Percentiles rank a stretch among this genome's conserved stretches.
Conservation (phyloP, 2,888 invertebrate species). For the Nasonovia ribisnigri region DNA sequence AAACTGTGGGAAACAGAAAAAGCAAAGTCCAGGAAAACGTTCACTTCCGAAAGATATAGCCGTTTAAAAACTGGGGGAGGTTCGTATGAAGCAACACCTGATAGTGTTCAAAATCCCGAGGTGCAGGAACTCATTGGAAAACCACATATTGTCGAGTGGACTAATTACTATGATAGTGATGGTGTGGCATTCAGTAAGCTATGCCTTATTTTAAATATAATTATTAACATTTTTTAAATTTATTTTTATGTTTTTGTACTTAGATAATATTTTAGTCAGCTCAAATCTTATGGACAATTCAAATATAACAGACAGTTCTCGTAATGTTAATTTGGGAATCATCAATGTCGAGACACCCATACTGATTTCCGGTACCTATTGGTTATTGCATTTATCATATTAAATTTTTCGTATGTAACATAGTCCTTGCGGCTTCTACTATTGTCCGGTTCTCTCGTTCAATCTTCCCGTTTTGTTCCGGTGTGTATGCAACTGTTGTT, state of each 20-base stretch:
- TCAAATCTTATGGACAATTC: not conserved
- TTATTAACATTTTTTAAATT: not conserved
- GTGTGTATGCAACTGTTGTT: too few species aligned
- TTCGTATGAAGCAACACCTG: not conserved
- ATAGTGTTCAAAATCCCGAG: not conserved
- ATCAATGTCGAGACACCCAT: not conserved
- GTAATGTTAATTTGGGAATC: not conserved
- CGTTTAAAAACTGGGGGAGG: constrained; percentile 2
- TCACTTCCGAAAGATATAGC: not conserved
- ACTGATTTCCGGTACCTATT: not conserved
- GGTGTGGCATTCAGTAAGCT: not conserved
- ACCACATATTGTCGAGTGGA: not conserved
- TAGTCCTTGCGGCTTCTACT: too few species aligned
- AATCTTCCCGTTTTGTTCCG: too few species aligned
- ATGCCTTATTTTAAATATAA: not conserved
- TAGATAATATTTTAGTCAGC: not conserved
- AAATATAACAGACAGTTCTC: too few species aligned
- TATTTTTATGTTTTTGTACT: too few species aligned
- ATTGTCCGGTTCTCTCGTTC: too few species aligned
- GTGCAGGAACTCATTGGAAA: not conserved
- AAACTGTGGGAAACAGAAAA: not conserved
- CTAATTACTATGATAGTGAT: not conserved
- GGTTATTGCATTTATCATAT: too few species aligned
- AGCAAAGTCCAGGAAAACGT: not conserved
- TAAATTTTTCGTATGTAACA: too few species aligned